Evolutionary conservation across 2,797 vertebrate species (phyloP).

Genomic region (Aphelocoma californica): DNA sequence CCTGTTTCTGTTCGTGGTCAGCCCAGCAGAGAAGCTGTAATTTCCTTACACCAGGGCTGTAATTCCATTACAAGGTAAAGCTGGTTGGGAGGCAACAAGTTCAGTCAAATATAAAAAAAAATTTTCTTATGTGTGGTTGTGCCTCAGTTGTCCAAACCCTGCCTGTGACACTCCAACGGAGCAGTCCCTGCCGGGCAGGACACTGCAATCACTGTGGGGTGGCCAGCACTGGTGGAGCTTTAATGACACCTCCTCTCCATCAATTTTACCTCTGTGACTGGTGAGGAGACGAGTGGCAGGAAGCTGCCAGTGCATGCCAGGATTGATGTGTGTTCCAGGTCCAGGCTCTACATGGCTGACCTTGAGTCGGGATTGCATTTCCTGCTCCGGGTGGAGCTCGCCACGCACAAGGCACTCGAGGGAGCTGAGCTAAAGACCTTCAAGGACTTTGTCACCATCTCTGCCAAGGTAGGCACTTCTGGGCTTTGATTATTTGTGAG

Average conservation of each 20-base stretch:
- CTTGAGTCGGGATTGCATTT: slow-evolving; percentile 93
- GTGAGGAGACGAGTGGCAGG: background rate
- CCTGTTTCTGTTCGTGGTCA: background rate
- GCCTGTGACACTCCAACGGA: background rate
- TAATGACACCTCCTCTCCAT: background rate
- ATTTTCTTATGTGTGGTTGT: background rate
- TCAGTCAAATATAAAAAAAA: background rate
- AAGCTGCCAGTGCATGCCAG: background rate
- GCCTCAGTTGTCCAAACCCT: background rate
- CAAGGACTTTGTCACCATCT: slow-evolving; percentile 86
- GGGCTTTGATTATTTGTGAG: slow-evolving; percentile 14
- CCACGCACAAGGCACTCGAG: slow-evolving; percentile 81
- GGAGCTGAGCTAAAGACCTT: slow-evolving; percentile 87
- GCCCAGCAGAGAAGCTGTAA: background rate
- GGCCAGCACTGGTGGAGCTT: background rate
- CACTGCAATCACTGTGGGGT: background rate
- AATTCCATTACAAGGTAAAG: background rate
- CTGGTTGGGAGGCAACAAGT: background rate
- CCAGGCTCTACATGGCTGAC: slow-evolving; percentile 87
- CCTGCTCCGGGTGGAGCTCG: slow-evolving; percentile 90
- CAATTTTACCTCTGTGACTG: background rate
- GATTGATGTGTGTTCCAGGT: slow-evolving; percentile 71
- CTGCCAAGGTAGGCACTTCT: slow-evolving; percentile 83
- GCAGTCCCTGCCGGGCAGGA: background rate
- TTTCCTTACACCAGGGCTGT: slow-evolving; percentile 8